These are phyloP conservation scores for Galagoides demidoff DNA, from an alignment of 2,797 vertebrate species.

Conservation along the genomic window DNA sequence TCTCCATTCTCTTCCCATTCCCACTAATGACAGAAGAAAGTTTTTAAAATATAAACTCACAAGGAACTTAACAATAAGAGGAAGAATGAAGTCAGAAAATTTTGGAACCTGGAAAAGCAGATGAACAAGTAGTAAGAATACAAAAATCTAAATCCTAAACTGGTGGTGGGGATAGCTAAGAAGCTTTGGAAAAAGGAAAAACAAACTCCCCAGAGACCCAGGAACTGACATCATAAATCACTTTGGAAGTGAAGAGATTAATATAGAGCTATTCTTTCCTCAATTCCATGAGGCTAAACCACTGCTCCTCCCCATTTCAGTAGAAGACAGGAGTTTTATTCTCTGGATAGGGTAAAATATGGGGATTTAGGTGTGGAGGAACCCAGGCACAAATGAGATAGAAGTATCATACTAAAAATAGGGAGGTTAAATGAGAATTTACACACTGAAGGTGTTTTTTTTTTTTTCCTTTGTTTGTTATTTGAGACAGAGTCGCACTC, in stretches of 20 bases:
- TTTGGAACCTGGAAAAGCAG: neutral
- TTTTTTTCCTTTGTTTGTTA: too few relatives aligned
- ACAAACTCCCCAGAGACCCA: neutral
- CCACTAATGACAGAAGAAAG: neutral
- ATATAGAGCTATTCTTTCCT: neutral
- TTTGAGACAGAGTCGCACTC: too few relatives aligned
- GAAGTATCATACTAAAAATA: neutral
- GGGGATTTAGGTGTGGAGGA: neutral
- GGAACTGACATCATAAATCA: neutral
- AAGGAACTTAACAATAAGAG: neutral
- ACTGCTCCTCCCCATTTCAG: neutral
- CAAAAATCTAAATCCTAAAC: conserved; percentile 5
- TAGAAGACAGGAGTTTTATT: neutral
- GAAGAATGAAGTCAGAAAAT: neutral
- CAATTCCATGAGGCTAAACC: neutral
- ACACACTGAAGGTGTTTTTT: neutral
- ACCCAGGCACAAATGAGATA: neutral
- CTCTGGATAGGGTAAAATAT: neutral
- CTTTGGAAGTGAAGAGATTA: neutral
- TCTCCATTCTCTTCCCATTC: neutral
- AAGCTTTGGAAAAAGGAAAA: neutral
- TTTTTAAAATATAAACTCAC: neutral
- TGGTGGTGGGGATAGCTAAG: neutral
- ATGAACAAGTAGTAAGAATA: neutral
- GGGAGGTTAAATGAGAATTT: neutral